phyloP scores from a whole-genome alignment of 2,113 vertebrate genomes.

The Elgaria multicarinata region DNA sequence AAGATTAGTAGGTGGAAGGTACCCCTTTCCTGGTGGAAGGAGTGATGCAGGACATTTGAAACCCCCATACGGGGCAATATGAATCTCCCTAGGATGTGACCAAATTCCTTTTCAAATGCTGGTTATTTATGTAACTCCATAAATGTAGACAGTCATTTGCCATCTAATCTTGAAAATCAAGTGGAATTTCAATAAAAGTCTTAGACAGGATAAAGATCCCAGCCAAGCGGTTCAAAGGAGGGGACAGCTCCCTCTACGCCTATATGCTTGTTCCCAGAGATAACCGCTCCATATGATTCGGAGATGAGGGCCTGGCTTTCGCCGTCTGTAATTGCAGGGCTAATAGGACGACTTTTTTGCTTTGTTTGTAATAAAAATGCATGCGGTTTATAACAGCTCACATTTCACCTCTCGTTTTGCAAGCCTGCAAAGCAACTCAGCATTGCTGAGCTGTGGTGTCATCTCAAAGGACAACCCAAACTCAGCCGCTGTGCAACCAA shows the following conservation, averaged over 20 bases:
- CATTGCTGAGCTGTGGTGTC: not conserved
- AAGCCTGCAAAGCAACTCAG: not conserved
- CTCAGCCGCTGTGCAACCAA: accelerated
- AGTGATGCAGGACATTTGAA: accelerated
- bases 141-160: accelerated
- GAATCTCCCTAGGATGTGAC: accelerated
- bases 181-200: conserved; percentile 19
- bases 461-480: not conserved
- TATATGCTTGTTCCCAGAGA: not conserved
- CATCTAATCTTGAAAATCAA: not conserved
- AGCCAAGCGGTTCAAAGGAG: not conserved
- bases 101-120: accelerated
- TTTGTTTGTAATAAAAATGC: not conserved
- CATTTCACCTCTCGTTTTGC: not conserved
- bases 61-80: accelerated
- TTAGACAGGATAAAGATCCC: conserved; percentile 2
- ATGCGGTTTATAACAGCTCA: accelerated
- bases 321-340: not conserved
- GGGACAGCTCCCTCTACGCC: not conserved
- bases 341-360: not conserved
- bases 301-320: not conserved
- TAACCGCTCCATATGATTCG: not conserved
- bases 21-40: not conserved
- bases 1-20: not conserved
- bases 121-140: accelerated